These are phyloP conservation scores for Thomomys bottae DNA, from an alignment of 2,113 vertebrate species.

Conservation along the genomic window DNA sequence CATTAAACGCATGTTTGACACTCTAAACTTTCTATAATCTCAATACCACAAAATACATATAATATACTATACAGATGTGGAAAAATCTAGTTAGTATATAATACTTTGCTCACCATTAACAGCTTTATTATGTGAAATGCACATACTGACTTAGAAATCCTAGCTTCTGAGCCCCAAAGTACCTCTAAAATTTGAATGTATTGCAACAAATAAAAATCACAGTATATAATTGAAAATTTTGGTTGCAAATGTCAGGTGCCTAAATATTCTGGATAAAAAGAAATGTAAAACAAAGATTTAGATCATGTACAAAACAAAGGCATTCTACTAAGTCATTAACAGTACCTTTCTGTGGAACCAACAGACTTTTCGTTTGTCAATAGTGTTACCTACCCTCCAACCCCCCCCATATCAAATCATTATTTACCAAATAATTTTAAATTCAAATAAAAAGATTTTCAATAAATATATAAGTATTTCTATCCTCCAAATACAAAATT, in stretches of 20 bases:
- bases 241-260: slow-evolving; percentile 88
- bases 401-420: slow-evolving; percentile 81
- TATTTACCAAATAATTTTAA: slow-evolving; percentile 88
- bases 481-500: slow-evolving; percentile 90
- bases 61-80: slow-evolving; percentile 99
- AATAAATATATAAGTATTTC: slow-evolving; percentile 92
- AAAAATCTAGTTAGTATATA: slow-evolving; percentile 97
- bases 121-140: slow-evolving; percentile 90
- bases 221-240: slow-evolving; percentile 87
- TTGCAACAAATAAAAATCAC: slow-evolving; percentile 91
- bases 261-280: slow-evolving; percentile 85
- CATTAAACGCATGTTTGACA: slow-evolving; percentile 92
- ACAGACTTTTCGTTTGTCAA: slow-evolving; percentile 81
- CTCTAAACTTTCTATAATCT: slow-evolving; percentile 95
- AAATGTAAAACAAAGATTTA: slow-evolving; percentile 84
- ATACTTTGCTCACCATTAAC: slow-evolving; percentile 99
- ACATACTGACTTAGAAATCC: slow-evolving; percentile 90
- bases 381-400: slow-evolving; percentile 67
- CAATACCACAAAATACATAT: slow-evolving; percentile 99
- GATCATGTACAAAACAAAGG: slow-evolving; percentile 86
- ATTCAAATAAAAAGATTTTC: slow-evolving; percentile 89
- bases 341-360: slow-evolving; percentile 85
- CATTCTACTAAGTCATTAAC: slow-evolving; percentile 81
- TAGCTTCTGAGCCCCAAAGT: slow-evolving; percentile 92
- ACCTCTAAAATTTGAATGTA: slow-evolving; percentile 94